Conservation (phyloP, 2,888 invertebrate genomes). For the Calameuta filiformis region DNA sequence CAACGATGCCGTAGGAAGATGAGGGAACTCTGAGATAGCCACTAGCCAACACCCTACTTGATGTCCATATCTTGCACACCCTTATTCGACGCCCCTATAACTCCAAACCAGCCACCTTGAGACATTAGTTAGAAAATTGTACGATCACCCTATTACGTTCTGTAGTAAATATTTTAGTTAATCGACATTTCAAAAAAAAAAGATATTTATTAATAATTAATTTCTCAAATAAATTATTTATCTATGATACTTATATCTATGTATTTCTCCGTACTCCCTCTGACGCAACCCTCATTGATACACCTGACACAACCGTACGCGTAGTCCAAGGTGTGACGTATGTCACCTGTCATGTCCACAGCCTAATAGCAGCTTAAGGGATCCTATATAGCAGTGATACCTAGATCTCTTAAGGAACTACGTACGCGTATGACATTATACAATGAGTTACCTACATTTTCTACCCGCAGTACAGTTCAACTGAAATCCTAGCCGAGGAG, state of each 20-base stretch:
- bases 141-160: not conserved
- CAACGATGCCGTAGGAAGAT: slow-evolving; percentile 27
- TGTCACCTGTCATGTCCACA: not conserved
- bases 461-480: not conserved
- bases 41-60: slow-evolving; percentile 61
- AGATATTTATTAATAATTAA: not conserved
- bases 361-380: not conserved
- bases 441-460: not conserved
- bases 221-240: not conserved
- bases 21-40: slow-evolving; percentile 58
- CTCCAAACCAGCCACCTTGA: not conserved
- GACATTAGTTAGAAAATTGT: not conserved
- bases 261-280: not conserved
- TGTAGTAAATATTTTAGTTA: not conserved
- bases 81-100: not conserved
- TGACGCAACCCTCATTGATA: no score
- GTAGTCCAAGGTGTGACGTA: not conserved
- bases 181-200: not conserved
- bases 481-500: slow-evolving; percentile 22
- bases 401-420: not conserved
- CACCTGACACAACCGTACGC: not conserved
- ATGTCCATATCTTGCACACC: slow-evolving; percentile 30
- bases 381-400: not conserved
- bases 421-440: not conserved
- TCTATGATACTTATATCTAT: not conserved